phyloP scores from a whole-genome alignment of 92 coral and sea anemone genomes.

The Epizoanthus scotinus region DNA sequence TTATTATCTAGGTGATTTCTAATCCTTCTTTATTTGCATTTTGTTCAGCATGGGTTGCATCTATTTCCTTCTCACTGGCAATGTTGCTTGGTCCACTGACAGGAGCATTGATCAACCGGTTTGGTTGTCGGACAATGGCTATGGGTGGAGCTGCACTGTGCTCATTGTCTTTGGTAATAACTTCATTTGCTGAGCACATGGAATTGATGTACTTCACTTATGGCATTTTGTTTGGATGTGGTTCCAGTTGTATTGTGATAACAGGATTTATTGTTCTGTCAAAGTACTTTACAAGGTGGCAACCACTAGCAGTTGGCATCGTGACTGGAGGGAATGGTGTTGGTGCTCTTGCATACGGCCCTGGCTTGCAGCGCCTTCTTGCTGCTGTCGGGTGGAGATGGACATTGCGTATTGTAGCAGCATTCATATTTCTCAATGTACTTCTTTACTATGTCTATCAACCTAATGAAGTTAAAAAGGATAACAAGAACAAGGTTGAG shows the following conservation, averaged over 20 bases:
- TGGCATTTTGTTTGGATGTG: slow-evolving; percentile 3
- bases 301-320: slow-evolving; percentile 5
- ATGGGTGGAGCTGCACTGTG: slow-evolving; percentile 19
- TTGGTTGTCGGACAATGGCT: slow-evolving; percentile 19
- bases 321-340: neutral
- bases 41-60: slow-evolving; percentile 15
- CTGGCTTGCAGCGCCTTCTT: neutral
- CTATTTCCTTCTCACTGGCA: slow-evolving; percentile 7
- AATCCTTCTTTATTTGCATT: too few species aligned
- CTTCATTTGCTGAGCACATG: slow-evolving; percentile 27
- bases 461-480: too few species aligned
- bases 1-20: too few species aligned
- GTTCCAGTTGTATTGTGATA: neutral
- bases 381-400: slow-evolving; percentile 3
- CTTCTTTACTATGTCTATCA: neutral
- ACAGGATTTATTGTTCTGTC: neutral
- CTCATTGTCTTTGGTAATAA: neutral
- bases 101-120: slow-evolving; percentile 22
- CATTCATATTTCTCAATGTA: neutral
- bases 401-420: neutral
- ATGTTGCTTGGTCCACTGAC: slow-evolving; percentile 28
- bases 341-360: neutral
- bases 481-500: too few species aligned
- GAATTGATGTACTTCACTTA: slow-evolving; percentile 24
- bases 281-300: neutral